phyloP scores from a whole-genome alignment of 2,888 invertebrate genomes.

The Macaria notata region DNA sequence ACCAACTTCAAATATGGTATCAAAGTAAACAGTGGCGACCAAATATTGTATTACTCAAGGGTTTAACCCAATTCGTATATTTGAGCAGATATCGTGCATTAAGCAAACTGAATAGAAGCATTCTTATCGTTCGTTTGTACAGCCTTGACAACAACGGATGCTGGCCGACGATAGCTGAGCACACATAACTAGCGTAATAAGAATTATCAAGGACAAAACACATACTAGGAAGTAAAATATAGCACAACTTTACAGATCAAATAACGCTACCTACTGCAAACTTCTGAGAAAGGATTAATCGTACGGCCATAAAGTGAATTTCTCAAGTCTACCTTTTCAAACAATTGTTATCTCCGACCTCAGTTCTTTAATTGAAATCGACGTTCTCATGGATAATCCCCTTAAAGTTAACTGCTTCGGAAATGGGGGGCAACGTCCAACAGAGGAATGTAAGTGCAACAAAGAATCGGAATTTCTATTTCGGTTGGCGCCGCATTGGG shows the following conservation, averaged over 20 bases:
- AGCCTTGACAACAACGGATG: slow-evolving; percentile 66
- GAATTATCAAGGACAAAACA: slow-evolving; percentile 29
- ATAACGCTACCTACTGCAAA: slow-evolving; percentile 22
- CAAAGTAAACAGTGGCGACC: slow-evolving; percentile 35
- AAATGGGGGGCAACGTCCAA: slow-evolving; percentile 43
- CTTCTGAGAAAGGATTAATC: slow-evolving; percentile 21
- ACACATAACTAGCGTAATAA: slow-evolving; percentile 38
- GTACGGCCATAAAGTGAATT: slow-evolving; percentile 35
- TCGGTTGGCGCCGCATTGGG: slow-evolving; percentile 34
- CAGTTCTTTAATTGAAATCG: slow-evolving; percentile 41
- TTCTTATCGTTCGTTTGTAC: slow-evolving; percentile 57
- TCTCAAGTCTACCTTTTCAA: slow-evolving; percentile 42
- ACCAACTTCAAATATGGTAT: slow-evolving; percentile 5
- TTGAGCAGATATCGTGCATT: slow-evolving; percentile 55
- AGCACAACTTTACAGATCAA: slow-evolving; percentile 10
- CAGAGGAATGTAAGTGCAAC: slow-evolving; percentile 39
- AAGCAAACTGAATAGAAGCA: slow-evolving; percentile 48
- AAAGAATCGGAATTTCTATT: slow-evolving; percentile 42
- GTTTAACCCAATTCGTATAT: slow-evolving; percentile 61
- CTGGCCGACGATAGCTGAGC: slow-evolving; percentile 49
- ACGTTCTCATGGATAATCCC: slow-evolving; percentile 43
- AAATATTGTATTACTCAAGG: slow-evolving; percentile 47
- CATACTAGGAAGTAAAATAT: background rate
- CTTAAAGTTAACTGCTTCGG: slow-evolving; percentile 29
- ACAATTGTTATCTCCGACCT: slow-evolving; percentile 44